These are phyloP conservation scores for Criorhina ranunculi DNA, from an alignment of 2,888 invertebrate species.

Conservation along the genomic window DNA sequence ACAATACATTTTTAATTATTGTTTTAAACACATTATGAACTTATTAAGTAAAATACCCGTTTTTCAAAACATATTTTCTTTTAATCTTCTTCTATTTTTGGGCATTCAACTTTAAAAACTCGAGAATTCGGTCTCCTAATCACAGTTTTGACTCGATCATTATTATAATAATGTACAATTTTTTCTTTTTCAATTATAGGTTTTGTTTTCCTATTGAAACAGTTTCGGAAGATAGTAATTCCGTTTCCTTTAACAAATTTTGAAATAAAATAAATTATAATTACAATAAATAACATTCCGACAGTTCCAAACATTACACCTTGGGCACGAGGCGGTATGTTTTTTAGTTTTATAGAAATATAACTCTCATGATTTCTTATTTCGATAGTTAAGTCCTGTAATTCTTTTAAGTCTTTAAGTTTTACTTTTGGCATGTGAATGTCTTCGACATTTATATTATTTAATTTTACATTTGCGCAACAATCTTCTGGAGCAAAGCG, in stretches of 20 bases:
- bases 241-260: not conserved
- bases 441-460: not conserved
- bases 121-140: not conserved
- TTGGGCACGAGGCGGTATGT: slow-evolving; percentile 27
- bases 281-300: too few species aligned
- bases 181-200: slow-evolving; percentile 10
- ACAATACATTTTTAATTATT: too few species aligned
- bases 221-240: slow-evolving; percentile 15
- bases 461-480: slow-evolving; percentile 22
- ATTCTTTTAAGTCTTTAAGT: slow-evolving; percentile 11
- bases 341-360: slow-evolving; percentile 4
- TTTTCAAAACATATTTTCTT: too few species aligned
- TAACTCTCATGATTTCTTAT: slow-evolving; percentile 20
- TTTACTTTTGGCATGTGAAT: slow-evolving; percentile 20
- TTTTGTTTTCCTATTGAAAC: slow-evolving; percentile 14
- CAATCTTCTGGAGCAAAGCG: slow-evolving; percentile 6
- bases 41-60: too few species aligned
- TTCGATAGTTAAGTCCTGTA: too few species aligned
- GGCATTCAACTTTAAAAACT: not conserved
- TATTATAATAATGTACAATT: slow-evolving; percentile 26
- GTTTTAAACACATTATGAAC: too few species aligned
- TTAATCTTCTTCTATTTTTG: not conserved
- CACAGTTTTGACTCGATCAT: not conserved
- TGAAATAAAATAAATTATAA: not conserved
- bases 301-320: slow-evolving; percentile 5